phyloP scores from a whole-genome alignment of 2,113 vertebrate species.

The Vimba vimba region DNA sequence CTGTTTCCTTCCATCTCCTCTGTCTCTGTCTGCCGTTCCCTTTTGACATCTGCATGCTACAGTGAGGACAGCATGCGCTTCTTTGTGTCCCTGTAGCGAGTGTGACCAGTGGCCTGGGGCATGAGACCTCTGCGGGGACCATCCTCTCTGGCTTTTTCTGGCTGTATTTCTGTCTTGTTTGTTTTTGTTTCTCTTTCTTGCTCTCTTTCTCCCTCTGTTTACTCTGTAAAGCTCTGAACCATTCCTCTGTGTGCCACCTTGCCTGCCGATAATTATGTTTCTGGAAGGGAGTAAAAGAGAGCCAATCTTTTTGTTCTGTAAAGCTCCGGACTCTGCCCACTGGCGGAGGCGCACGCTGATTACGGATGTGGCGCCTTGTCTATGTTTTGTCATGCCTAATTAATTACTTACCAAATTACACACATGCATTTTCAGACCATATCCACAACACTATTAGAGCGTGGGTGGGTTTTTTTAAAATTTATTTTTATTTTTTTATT shows the following conservation, averaged over 20 bases:
- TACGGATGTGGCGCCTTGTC: conserved; percentile 50
- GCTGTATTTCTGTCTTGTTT: conserved; percentile 15
- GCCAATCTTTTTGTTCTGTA: conserved; percentile 15
- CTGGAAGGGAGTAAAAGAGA: conserved; percentile 4
- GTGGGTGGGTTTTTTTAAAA: conserved; percentile 27
- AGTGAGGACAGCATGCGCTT: conserved; percentile 36
- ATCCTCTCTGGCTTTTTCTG: conserved; percentile 24
- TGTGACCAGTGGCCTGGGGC: conserved; percentile 52
- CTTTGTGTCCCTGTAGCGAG: conserved; percentile 39
- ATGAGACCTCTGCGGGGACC: conserved; percentile 41
- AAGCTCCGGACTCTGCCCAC: conserved; percentile 31
- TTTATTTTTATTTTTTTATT: neutral
- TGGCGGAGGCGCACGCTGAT: conserved; percentile 52
- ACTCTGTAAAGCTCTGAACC: conserved; percentile 35
- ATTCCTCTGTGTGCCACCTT: conserved; percentile 35
- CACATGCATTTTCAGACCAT: conserved; percentile 51
- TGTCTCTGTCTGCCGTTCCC: neutral
- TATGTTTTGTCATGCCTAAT: conserved; percentile 71
- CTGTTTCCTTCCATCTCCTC: conserved; percentile 36
- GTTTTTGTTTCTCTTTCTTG: neutral
- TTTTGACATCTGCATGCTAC: conserved; percentile 48
- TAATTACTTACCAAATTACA: conserved; percentile 66
- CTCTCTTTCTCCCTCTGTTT: conserved; percentile 36
- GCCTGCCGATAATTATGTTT: conserved; percentile 53
- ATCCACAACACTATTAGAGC: conserved; percentile 55